Evolutionary conservation across 2,113 vertebrate species (phyloP), one percentile per base, ranked within the genome.

Genomic region (Coturnix japonica): DNA sequence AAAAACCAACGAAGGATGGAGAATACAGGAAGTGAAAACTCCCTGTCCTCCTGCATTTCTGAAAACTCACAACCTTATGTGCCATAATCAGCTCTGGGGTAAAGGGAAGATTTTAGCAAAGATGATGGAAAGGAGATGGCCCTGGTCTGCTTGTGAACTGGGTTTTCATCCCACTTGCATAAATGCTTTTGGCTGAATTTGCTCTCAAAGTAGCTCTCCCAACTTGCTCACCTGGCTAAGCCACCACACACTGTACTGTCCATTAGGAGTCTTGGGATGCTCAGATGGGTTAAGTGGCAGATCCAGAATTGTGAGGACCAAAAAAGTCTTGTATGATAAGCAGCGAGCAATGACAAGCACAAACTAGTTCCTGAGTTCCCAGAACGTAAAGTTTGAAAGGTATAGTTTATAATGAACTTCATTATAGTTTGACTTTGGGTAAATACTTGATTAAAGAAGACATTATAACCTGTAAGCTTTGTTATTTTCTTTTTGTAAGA

Each of bases 391-490:
- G 60, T 84, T 91, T 63, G 90, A 84, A 77, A 92, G 56, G 59
- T 87, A 75, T 84, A 95, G 43, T 85, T 88, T 78, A 63, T 53
- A 74, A 64, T 49, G 17, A 43, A 64, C 87, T 91, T 85, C 73
- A 90, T 81, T 85, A 87, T 37, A 90, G 75, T 75, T 89, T 81
- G 76, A 89, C 76, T 92, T 84, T 84, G 92, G 54, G 76, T 83
- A 95, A 94, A 85, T 65, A 79, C 20, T 66, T 74, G 86, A 91
- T 60, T 83, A 96, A 92, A 94, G 73, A 96, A 80, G 69, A 67
- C 41, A 76, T 89, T 61, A 74, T 14, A 53, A 35, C 53, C 60
- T 77, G 49, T 61, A 53, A 70, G 25, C 31, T 96, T 74, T 95
- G 67, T 92, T 92, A 95, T 95, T 92, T 94, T 81, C 76, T 79